phyloP scores from a whole-genome alignment of 2,113 vertebrate species.

The Narcine bancroftii region DNA sequence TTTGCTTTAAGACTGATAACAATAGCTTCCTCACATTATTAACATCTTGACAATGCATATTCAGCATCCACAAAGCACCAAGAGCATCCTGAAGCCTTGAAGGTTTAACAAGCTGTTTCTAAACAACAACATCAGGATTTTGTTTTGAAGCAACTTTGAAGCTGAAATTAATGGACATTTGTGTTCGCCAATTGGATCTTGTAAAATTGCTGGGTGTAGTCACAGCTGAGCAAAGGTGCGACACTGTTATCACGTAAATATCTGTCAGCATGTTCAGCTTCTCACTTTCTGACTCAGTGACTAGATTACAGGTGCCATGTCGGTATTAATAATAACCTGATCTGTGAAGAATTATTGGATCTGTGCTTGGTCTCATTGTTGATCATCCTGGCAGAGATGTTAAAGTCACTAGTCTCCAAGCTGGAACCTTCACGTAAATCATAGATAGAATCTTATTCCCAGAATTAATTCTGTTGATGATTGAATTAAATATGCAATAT shows the following conservation, averaged over 20 bases:
- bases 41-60: neutral
- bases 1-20: neutral
- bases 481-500: no score
- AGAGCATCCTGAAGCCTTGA: neutral
- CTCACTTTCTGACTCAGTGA: neutral
- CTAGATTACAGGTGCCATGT: neutral
- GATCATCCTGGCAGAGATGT: neutral
- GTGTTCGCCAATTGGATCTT: neutral
- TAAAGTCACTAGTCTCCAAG: neutral
- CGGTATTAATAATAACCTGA: neutral
- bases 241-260: neutral
- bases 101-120: neutral
- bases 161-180: neutral
- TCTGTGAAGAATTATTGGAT: neutral
- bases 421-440: neutral
- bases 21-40: neutral
- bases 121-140: neutral
- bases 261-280: neutral
- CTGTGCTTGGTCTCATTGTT: neutral
- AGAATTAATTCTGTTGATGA: no score
- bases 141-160: neutral
- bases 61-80: neutral
- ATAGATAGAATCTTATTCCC: neutral
- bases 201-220: neutral
- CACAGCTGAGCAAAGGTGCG: neutral